Base-by-base conservation (phyloP, 2,113 vertebrate genomes). In the Colaptes auratus region DNA sequence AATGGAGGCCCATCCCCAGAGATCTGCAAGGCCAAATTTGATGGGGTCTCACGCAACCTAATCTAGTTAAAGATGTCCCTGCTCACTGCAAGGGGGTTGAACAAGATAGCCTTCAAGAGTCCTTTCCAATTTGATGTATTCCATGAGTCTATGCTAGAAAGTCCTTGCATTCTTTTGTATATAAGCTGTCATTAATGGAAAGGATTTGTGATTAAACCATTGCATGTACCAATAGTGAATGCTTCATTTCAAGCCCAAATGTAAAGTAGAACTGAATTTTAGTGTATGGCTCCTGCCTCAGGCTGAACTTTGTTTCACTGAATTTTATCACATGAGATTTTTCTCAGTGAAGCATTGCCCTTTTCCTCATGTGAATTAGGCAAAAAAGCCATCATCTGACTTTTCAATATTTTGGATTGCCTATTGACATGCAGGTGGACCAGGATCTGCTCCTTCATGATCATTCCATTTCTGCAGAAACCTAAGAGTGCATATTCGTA, bases 291-390 rank as follows among this genome's bases (percentile, higher is more conserved):
- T 61, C 65, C 64, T 56, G 15, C 7, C 28, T 15, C 36, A 19
- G 9, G 18, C 14, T 42, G 35, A 78, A 60, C 3, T 20, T 50
- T 50, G 15, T 25, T 15, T 24, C 70, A 50, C 4, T 33, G 23
- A 46, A 44, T 74, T 74, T 74, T 55, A 39, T 25, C 39, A 19
- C 9, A 1, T 19, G 31, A 52, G 13, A 20, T 46, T 75, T 76
- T 64, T 16, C 7, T 13, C 6, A 13, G 48, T 42, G 33, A 71
- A 82, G 15, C 4, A 28, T 11, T 28, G 3, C 0, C 18, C 67
- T 73, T 73, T 74, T 8, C 17, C 28, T 39, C 56, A 7, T 59
- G 10, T 3, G 60, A 75, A 78, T 61, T 35, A 53, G 25, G 39
- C n/a, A 86, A 75, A 89, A 66, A 33, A 3, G 2, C 31, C 24